Percentiles rank a stretch among this genome's conserved stretches.
phyloP scores from a whole-genome alignment of 2,113 vertebrate species.

The Montifringilla adamsi region DNA sequence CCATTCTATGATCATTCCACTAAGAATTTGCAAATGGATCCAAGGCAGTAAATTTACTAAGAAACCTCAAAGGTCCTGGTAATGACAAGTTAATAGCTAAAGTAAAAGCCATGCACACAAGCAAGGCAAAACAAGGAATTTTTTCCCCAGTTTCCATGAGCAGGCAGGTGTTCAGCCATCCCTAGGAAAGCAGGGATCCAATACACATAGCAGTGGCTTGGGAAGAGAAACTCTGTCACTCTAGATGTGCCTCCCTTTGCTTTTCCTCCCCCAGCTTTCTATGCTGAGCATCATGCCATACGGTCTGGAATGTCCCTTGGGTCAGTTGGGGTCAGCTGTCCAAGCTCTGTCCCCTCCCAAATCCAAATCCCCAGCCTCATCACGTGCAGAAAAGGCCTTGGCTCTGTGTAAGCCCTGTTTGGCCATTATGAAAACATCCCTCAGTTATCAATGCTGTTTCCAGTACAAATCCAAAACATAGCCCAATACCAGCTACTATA shows the following conservation, averaged over 20 bases:
- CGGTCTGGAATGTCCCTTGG: too few relatives aligned
- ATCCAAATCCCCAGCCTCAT: too few relatives aligned
- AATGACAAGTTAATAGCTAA: neutral
- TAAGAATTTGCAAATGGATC: neutral
- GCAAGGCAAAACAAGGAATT: neutral
- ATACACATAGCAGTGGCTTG: neutral
- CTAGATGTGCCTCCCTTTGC: neutral
- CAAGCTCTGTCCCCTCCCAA: neutral
- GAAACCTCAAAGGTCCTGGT: accelerated
- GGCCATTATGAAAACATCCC: neutral
- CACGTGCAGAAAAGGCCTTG: neutral
- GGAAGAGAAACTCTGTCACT: neutral
- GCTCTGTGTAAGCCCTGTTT: neutral
- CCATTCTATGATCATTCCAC: neutral
- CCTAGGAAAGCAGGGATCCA: neutral
- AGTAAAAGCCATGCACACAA: neutral
- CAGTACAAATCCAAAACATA: neutral
- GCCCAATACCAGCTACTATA: neutral
- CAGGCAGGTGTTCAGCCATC: neutral
- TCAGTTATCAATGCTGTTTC: neutral
- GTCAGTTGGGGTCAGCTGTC: neutral
- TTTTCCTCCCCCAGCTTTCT: neutral
- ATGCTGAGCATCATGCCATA: neutral
- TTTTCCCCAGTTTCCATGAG: neutral
- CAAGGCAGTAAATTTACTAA: neutral